phyloP scores from a whole-genome alignment of 2,797 vertebrate species.

The Cichlasoma orientale region DNA sequence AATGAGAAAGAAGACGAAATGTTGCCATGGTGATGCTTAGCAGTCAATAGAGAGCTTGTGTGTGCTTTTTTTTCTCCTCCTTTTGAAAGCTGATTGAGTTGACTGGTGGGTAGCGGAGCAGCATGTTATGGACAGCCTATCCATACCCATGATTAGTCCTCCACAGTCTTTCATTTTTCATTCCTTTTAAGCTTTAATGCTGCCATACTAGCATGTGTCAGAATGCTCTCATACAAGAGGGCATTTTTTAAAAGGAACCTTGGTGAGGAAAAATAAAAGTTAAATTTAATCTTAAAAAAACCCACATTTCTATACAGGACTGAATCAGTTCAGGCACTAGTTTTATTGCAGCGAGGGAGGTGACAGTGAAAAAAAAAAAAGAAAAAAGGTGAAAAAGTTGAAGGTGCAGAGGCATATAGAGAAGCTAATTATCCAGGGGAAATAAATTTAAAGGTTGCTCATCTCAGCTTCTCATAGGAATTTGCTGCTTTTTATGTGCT shows the following conservation, averaged over 20 bases:
- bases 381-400: not conserved
- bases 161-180: constrained; percentile 33
- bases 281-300: constrained; percentile 1
- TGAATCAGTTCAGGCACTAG: constrained; percentile 23
- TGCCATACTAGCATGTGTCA: not conserved
- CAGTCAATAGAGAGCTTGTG: constrained; percentile 60
- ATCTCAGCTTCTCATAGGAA: not conserved
- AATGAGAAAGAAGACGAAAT: constrained; percentile 31
- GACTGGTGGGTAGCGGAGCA: constrained; percentile 50
- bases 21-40: constrained; percentile 73
- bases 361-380: not conserved
- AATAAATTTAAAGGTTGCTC: not conserved
- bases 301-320: not conserved
- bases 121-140: constrained; percentile 55
- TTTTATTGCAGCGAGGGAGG: constrained; percentile 7
- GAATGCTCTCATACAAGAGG: constrained; percentile 10
- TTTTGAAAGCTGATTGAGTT: constrained; percentile 68
- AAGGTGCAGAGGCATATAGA: not conserved
- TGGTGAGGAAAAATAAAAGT: constrained; percentile 8
- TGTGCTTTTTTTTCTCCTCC: constrained; percentile 11
- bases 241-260: constrained; percentile 22
- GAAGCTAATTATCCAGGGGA: not conserved
- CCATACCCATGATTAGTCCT: constrained; percentile 59
- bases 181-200: constrained; percentile 55
- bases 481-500: not conserved